Conservation (phyloP, 1,140 invertebrate genomes). For the Reticulitermes speratus region DNA sequence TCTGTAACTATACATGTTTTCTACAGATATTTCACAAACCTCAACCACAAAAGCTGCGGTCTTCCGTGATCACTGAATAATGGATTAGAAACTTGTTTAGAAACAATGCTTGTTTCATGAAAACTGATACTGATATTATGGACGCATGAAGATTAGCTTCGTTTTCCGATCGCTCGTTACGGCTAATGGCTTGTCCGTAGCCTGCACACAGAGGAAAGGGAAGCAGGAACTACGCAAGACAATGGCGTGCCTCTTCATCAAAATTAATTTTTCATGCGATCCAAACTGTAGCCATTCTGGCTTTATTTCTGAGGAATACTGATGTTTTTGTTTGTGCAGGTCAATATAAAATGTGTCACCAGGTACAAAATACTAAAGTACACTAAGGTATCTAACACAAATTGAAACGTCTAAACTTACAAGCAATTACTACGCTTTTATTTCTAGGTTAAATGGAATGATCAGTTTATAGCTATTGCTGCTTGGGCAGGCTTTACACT, state of each 20-base stretch:
- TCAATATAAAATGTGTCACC: no score
- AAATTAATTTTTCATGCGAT: neutral
- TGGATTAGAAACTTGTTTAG: constrained; percentile 1
- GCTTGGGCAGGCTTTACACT: no score
- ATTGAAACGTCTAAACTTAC: no score
- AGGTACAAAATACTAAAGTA: no score
- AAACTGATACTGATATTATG: constrained; percentile 1
- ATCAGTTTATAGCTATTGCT: no score
- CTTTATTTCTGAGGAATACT: neutral
- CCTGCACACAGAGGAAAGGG: neutral
- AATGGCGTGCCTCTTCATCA: neutral
- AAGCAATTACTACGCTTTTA: no score
- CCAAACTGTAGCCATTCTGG: neutral
- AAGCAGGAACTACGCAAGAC: neutral
- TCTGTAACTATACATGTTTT: no score
- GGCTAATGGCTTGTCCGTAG: neutral
- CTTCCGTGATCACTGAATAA: neutral
- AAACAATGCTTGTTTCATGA: neutral
- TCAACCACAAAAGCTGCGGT: neutral
- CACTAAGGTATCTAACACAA: no score
- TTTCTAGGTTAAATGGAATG: no score
- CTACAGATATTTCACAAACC: no score
- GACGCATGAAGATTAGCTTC: neutral
- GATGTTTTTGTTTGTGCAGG: no score
- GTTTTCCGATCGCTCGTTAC: neutral